These are phyloP conservation scores for Nothocercus julius DNA, from an alignment of 2,113 vertebrate species.

Conservation along the genomic window DNA sequence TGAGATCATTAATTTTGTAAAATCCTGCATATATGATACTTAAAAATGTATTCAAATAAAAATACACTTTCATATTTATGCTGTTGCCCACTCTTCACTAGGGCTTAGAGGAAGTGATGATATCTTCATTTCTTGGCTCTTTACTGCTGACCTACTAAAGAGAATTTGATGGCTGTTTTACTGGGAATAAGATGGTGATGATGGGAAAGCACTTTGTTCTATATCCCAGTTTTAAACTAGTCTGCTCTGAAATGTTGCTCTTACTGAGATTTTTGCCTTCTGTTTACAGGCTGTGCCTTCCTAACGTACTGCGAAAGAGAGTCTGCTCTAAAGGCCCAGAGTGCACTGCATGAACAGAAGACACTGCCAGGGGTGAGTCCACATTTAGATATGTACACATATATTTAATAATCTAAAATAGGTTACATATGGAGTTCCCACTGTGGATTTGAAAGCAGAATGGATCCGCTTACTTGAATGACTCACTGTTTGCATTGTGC, in stretches of 20 bases:
- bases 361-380: slow-evolving; percentile 85
- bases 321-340: slow-evolving; percentile 87
- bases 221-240: neutral
- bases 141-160: neutral
- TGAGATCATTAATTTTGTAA: neutral
- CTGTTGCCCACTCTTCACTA: neutral
- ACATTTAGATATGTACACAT: neutral
- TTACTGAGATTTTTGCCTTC: neutral
- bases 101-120: neutral
- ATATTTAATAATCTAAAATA: neutral
- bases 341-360: slow-evolving; percentile 85
- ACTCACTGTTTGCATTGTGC: neutral
- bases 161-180: neutral
- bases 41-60: neutral
- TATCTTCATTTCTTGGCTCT: neutral
- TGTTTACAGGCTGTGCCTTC: slow-evolving; percentile 83
- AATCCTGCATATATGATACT: neutral
- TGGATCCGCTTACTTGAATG: neutral
- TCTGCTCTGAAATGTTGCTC: neutral
- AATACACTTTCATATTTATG: neutral
- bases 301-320: slow-evolving; percentile 87
- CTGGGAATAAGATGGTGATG: neutral
- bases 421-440: neutral
- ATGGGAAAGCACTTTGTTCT: neutral
- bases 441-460: neutral